A percentile compares a stretch with the other conserved stretches of the same genome.
phyloP scores from a whole-genome alignment of 2,113 vertebrate species.

The Tychaedon coryphoeus region DNA sequence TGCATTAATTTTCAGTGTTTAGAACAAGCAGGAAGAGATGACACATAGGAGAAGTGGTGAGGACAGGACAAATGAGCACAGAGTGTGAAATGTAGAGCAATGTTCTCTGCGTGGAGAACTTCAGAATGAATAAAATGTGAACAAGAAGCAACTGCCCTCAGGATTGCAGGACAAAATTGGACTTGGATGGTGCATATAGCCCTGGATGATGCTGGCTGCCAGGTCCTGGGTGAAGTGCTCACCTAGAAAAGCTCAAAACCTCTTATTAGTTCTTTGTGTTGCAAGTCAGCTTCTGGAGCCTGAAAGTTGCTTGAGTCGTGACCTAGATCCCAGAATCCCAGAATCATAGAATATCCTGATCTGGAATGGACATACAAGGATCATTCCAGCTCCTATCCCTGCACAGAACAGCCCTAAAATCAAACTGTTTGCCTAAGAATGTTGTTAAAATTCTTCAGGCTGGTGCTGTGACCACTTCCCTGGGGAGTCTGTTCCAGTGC shows the following conservation, averaged over 20 bases:
- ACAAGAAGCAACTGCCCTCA: not conserved
- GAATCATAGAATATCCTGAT: not conserved
- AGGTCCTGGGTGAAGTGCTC: too few species aligned
- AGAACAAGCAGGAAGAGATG: accelerated
- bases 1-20: not conserved
- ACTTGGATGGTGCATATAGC: not conserved
- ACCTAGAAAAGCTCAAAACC: not conserved
- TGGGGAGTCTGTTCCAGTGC: not conserved
- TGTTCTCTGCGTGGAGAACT: not conserved
- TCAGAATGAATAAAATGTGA: not conserved
- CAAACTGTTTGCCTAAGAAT: not conserved
- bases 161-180: not conserved
- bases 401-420: not conserved
- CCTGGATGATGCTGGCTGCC: not conserved
- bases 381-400: not conserved
- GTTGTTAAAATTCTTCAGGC: not conserved
- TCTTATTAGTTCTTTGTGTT: not conserved
- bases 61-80: accelerated
- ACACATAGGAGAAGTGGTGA: not conserved
- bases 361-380: not conserved
- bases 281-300: not conserved
- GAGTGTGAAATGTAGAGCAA: not conserved
- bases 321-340: not conserved
- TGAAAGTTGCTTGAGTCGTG: not conserved
- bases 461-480: not conserved